Percentiles rank a stretch among this genome's conserved stretches.
These are phyloP conservation scores for Drosophila pegasa DNA, from an alignment of 2,888 invertebrate species.

Conservation along the genomic window DNA sequence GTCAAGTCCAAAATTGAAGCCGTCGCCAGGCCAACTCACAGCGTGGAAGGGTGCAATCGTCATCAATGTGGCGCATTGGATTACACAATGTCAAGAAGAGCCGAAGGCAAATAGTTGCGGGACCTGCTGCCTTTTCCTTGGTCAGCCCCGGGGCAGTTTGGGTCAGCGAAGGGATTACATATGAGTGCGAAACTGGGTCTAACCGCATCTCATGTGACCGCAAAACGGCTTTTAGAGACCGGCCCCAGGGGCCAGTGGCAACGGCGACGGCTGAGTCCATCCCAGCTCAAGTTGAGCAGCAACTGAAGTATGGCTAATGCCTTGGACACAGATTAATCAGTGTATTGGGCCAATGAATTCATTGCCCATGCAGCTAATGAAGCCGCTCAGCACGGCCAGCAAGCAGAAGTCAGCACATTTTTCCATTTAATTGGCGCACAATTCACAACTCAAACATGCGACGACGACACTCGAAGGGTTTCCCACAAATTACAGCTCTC, in stretches of 20 bases:
- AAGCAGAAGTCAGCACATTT: constrained; percentile 9
- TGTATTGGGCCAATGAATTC: constrained; percentile 42
- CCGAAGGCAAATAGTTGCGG: constrained; percentile 9
- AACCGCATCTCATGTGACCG: constrained; percentile 63
- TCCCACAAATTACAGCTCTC: constrained; percentile 70
- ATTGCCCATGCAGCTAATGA: constrained; percentile 41
- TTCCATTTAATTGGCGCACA: constrained; percentile 46
- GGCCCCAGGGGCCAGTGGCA: constrained; percentile 20
- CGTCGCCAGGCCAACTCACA: constrained; percentile 36
- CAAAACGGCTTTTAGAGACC: constrained; percentile 62
- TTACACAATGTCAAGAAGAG: constrained; percentile 58
- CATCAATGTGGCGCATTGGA: constrained; percentile 59
- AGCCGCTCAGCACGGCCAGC: constrained; percentile 6
- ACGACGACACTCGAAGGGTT: constrained; percentile 51
- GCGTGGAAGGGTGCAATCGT: constrained; percentile 38
- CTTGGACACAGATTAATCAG: constrained; percentile 80
- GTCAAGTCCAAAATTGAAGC: constrained; percentile 66
- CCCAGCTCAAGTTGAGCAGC: not conserved
- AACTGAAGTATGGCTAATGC: constrained; percentile 60
- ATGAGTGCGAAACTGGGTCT: constrained; percentile 41
- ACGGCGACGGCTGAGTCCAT: constrained; percentile 17
- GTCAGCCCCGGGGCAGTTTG: constrained; percentile 55
- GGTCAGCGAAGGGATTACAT: constrained; percentile 62
- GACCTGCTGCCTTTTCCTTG: constrained; percentile 2
- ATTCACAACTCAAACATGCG: constrained; percentile 7